A percentile compares a stretch with the other conserved stretches of the same genome.
phyloP scores from a whole-genome alignment of 2,113 vertebrate species.

The Anarhynchus alexandrinus region DNA sequence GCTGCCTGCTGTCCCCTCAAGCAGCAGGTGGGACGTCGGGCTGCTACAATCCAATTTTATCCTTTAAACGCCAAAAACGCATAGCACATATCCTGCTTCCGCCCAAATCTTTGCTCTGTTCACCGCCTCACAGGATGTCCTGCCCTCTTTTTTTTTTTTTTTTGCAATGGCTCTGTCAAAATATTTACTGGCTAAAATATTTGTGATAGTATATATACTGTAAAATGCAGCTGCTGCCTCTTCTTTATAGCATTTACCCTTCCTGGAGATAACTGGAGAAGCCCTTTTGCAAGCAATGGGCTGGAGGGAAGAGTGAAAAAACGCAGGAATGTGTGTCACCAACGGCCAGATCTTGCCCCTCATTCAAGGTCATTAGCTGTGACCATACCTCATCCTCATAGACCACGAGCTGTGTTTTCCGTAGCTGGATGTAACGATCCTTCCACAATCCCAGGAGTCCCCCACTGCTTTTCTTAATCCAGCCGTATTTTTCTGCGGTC shows the following conservation, averaged over 20 bases:
- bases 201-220: background rate
- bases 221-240: background rate
- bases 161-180: slow-evolving; percentile 22
- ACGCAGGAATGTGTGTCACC: background rate
- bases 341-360: background rate
- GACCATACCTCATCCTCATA: slow-evolving; percentile 88
- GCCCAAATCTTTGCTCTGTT: background rate
- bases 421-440: slow-evolving; percentile 89
- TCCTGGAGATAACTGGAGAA: background rate
- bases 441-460: slow-evolving; percentile 86
- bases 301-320: background rate
- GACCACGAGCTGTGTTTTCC: slow-evolving; percentile 82
- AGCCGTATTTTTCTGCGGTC: slow-evolving; percentile 83
- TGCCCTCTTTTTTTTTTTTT: background rate
- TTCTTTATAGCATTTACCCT: background rate
- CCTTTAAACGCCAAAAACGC: background rate
- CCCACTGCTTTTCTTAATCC: slow-evolving; percentile 90
- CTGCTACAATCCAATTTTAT: background rate
- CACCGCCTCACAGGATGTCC: slow-evolving; percentile 47
- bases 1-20: slow-evolving; percentile 17
- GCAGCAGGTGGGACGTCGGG: slow-evolving; percentile 53
- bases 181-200: slow-evolving; percentile 43
- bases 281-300: background rate
- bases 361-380: background rate
- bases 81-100: background rate